Percentiles rank a stretch among this genome's conserved stretches.
Conservation (phyloP, 2,113 vertebrate species). For the Amphiprion ocellaris region DNA sequence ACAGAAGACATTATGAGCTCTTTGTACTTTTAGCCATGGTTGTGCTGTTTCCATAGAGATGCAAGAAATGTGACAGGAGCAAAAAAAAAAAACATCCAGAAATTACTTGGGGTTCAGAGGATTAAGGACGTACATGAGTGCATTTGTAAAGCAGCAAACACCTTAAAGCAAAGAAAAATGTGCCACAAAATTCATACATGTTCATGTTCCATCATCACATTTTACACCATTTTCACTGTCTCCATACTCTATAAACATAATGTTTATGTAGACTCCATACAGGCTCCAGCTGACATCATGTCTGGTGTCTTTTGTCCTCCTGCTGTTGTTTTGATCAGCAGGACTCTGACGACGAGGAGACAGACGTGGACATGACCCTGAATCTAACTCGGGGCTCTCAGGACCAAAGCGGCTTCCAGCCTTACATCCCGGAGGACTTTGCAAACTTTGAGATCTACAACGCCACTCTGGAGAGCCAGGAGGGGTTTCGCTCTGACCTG, state of each 20-base stretch:
- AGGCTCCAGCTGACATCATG: slow-evolving; percentile 29
- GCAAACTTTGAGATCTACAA: slow-evolving; percentile 99
- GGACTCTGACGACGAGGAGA: slow-evolving; percentile 95
- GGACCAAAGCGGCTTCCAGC: slow-evolving; percentile 80
- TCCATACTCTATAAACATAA: slow-evolving; percentile 14
- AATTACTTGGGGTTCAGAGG: too few species aligned
- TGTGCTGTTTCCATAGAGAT: too few species aligned
- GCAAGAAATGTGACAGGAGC: too few species aligned
- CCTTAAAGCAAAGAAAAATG: not conserved
- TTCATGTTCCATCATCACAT: slow-evolving; percentile 49
- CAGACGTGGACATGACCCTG: slow-evolving; percentile 76
- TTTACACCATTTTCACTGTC: slow-evolving; percentile 30
- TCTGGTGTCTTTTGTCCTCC: slow-evolving; percentile 42
- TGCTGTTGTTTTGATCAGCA: slow-evolving; percentile 73
- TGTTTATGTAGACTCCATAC: not conserved
- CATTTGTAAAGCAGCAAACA: slow-evolving; percentile 5
- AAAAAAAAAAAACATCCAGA: too few species aligned
- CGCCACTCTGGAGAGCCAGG: slow-evolving; percentile 90
- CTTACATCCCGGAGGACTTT: slow-evolving; percentile 95
- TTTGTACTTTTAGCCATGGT: too few species aligned
- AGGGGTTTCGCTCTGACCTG: slow-evolving; percentile 83
- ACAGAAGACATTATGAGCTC: too few species aligned
- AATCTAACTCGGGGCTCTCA: slow-evolving; percentile 80
- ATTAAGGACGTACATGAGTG: not conserved
- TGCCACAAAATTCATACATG: slow-evolving; percentile 5